These are phyloP conservation scores for Drosophila pseudotalamancana DNA, from an alignment of 2,888 invertebrate species.

Conservation along the genomic window DNA sequence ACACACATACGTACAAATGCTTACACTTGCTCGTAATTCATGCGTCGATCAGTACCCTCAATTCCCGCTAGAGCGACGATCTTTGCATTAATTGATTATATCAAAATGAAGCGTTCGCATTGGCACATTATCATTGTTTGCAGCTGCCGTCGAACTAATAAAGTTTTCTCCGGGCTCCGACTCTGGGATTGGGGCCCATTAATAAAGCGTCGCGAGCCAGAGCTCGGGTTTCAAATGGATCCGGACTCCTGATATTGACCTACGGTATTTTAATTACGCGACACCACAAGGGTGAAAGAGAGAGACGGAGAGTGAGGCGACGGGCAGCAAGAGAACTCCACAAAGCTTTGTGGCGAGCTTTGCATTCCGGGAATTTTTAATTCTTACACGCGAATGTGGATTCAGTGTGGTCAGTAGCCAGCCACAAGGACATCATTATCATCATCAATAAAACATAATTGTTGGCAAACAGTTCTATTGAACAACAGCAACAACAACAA, in stretches of 20 bases:
- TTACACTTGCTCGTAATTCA: conserved; percentile 63
- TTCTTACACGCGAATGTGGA: conserved; percentile 48
- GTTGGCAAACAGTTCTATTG: conserved; percentile 81
- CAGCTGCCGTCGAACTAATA: conserved; percentile 47
- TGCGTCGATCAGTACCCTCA: conserved; percentile 56
- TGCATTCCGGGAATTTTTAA: conserved; percentile 74
- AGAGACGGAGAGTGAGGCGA: background rate
- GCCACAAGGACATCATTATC: conserved; percentile 79
- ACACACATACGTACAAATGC: conserved; percentile 1
- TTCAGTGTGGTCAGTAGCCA: conserved; percentile 28
- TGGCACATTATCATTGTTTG: conserved; percentile 68
- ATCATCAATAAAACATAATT: conserved; percentile 81
- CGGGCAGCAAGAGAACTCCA: conserved; percentile 7
- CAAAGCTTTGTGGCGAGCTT: conserved; percentile 33
- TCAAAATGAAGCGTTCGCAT: conserved; percentile 74
- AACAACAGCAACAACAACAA: conserved; percentile 61
- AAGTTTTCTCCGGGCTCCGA: conserved; percentile 42
- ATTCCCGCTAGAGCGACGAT: conserved; percentile 23
- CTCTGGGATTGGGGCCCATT: conserved; percentile 51
- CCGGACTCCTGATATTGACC: conserved; percentile 68
- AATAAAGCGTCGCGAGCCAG: conserved; percentile 55
- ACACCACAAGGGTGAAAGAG: conserved; percentile 4
- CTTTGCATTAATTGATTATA: conserved; percentile 74
- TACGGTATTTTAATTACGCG: conserved; percentile 78
- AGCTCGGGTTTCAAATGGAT: background rate